Percentiles rank a stretch among this genome's conserved stretches.
Evolutionary conservation across 1,140 invertebrate species (phyloP).

Genomic region (Neuroterus valhalla): DNA sequence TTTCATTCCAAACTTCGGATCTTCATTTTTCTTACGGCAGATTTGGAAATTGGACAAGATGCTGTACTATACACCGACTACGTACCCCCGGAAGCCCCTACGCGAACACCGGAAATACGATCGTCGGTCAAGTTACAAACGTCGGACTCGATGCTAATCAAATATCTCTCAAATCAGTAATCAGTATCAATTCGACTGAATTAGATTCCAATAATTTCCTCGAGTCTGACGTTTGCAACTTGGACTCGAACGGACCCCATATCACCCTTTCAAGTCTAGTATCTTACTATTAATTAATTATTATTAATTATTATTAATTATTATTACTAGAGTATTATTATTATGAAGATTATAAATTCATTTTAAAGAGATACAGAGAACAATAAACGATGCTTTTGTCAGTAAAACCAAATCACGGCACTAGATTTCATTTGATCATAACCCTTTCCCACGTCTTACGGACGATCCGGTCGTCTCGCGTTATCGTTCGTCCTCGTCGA

Average conservation of each 20-base stretch:
- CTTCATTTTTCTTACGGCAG: neutral
- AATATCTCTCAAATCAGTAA: conserved; percentile 29
- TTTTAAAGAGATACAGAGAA: conserved; percentile 71
- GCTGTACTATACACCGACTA: conserved; percentile 42
- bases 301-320: conserved; percentile 68
- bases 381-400: conserved; percentile 76
- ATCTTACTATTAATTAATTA: conserved; percentile 65
- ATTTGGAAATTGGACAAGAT: conserved; percentile 40
- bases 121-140: conserved; percentile 56
- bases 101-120: conserved; percentile 35
- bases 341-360: conserved; percentile 75
- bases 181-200: conserved; percentile 13
- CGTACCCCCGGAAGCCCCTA: conserved; percentile 43
- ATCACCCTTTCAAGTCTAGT: conserved; percentile 67
- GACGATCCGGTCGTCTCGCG: conserved; percentile 23
- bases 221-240: conserved; percentile 66
- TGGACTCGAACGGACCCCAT: conserved; percentile 59
- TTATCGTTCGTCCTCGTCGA: conserved; percentile 12
- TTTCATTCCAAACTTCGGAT: too few relatives aligned
- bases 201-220: conserved; percentile 1
- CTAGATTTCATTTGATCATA: conserved; percentile 55
- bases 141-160: conserved; percentile 39
- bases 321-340: conserved; percentile 71
- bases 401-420: conserved; percentile 67
- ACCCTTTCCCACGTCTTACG: conserved; percentile 52